Conservation (phyloP, 2,113 vertebrate genomes). For the Paramormyrops kingsleyae region DNA sequence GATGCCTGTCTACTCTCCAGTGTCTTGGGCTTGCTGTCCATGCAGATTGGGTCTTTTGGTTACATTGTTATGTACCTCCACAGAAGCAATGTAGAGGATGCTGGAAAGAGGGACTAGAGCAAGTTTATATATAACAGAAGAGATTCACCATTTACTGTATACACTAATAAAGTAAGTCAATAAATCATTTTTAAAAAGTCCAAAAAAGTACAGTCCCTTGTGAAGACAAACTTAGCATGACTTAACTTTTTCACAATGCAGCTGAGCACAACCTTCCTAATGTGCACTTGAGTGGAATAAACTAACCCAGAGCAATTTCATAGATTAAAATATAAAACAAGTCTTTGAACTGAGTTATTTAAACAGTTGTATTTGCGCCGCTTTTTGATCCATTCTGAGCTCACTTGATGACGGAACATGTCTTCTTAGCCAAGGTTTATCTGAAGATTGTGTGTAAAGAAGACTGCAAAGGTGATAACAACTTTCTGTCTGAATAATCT, state of each 20-base stretch:
- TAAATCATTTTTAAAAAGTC: neutral
- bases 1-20: neutral
- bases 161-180: neutral
- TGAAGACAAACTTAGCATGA: neutral
- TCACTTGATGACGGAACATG: neutral
- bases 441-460: conserved; percentile 11
- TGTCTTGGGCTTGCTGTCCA: neutral
- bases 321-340: conserved; percentile 18
- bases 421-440: conserved; percentile 13
- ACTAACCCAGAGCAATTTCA: neutral
- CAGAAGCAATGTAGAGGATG: neutral
- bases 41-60: neutral
- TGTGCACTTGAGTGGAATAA: conserved; percentile 10
- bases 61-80: neutral
- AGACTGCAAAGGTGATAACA: conserved; percentile 1
- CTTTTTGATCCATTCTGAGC: neutral
- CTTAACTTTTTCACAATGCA: conserved; percentile 6
- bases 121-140: neutral
- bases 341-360: conserved; percentile 33
- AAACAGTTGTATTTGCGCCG: conserved; percentile 35
- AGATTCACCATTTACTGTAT: neutral
- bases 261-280: neutral
- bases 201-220: neutral
- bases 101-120: neutral
- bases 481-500: neutral